These are phyloP conservation scores for Rhinichthys klamathensis DNA, from an alignment of 2,113 vertebrate species.

Conservation along the genomic window DNA sequence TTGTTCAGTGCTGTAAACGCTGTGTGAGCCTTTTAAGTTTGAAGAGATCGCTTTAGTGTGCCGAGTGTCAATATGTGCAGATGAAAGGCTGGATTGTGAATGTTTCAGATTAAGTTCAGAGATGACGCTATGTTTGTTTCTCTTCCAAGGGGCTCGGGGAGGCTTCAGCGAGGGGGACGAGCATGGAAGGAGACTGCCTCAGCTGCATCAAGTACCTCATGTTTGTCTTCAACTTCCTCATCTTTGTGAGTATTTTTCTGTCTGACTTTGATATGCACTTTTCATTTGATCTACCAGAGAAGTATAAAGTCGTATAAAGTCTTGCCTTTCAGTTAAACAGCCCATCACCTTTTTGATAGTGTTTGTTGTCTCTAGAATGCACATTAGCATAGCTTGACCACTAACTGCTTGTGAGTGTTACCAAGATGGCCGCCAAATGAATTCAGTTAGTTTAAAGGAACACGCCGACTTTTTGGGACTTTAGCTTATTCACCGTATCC, in stretches of 20 bases:
- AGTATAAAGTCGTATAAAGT: background rate
- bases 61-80: conserved; percentile 1
- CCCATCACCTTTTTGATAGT: background rate
- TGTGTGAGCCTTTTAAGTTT: conserved; percentile 1
- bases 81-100: background rate
- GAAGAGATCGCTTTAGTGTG: background rate
- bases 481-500: too few species aligned
- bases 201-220: conserved; percentile 97
- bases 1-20: background rate
- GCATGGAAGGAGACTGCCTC: conserved; percentile 94
- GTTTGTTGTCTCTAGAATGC: background rate
- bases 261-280: conserved; percentile 8
- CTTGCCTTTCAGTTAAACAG: background rate
- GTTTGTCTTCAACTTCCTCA: conserved; percentile 97
- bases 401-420: too few species aligned
- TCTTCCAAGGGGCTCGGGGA: conserved; percentile 78
- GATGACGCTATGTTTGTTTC: conserved; percentile 43
- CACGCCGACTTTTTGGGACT: too few species aligned
- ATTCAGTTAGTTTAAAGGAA: too few species aligned
- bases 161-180: conserved; percentile 72
- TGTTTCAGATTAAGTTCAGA: conserved; percentile 21
- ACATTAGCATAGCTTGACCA: too few species aligned
- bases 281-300: background rate
- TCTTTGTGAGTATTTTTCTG: conserved; percentile 87
- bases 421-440: background rate